Percentiles rank a stretch among this genome's conserved stretches.
These are phyloP conservation scores for Zoanthus gigantus DNA, from an alignment of 92 coral and sea anemone genomes.

Conservation along the genomic window DNA sequence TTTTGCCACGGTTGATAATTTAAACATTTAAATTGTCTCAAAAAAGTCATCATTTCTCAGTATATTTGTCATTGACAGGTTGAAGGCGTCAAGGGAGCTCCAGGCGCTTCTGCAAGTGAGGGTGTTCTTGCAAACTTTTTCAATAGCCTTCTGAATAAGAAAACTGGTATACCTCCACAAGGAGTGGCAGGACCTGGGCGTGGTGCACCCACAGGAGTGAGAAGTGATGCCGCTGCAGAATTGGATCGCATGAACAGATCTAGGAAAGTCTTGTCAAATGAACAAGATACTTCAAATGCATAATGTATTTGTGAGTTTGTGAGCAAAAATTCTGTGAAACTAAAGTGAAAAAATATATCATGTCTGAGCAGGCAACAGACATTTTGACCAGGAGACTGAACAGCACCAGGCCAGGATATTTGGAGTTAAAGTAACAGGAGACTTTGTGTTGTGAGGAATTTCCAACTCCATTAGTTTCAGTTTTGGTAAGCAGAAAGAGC, in stretches of 20 bases:
- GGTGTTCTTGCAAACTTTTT: slow-evolving; percentile 99
- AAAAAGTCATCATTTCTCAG: background rate
- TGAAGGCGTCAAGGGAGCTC: slow-evolving; percentile 81
- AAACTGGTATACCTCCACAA: slow-evolving; percentile 68
- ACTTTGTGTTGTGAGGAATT: background rate
- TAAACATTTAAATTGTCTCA: background rate
- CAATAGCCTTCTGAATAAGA: slow-evolving; percentile 94
- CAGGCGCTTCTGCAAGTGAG: slow-evolving; percentile 86
- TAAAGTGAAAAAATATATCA: background rate
- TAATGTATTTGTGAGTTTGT: slow-evolving; percentile 3
- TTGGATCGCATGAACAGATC: slow-evolving; percentile 96
- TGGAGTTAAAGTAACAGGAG: slow-evolving; percentile 1
- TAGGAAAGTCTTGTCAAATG: slow-evolving; percentile 75
- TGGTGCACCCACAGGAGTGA: slow-evolving; percentile 71
- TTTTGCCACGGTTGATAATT: too few species aligned
- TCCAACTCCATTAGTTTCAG: background rate
- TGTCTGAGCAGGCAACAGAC: background rate
- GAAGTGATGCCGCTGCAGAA: slow-evolving; percentile 98
- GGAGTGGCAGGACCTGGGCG: slow-evolving; percentile 66
- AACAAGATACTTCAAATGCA: slow-evolving; percentile 35
- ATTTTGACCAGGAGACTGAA: background rate
- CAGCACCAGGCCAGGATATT: slow-evolving; percentile 20
- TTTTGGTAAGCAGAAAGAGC: slow-evolving; percentile 21
- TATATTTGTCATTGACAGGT: slow-evolving; percentile 51
- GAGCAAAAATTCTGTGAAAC: background rate